Base-by-base conservation (phyloP, 2,797 vertebrate species). In the Syndactyla subalaris region DNA sequence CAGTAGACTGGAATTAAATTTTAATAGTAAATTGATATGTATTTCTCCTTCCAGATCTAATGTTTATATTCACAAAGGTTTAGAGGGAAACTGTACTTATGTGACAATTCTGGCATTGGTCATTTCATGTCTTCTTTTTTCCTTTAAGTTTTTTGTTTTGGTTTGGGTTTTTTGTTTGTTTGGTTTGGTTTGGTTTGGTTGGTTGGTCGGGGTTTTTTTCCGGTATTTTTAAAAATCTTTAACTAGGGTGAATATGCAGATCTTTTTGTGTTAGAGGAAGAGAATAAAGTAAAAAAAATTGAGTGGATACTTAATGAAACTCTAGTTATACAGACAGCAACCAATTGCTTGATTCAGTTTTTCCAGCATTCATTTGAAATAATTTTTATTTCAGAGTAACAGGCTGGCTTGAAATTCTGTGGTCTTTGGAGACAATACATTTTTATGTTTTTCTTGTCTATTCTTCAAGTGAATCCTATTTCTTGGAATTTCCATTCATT, bases 401-500 rank as follows among this genome's bases (percentile, higher is more conserved):
- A 88, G 38, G 24, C 85, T 95, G 75, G n/a, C n/a, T 93, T 62
- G 61, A 91, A 83, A 83, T 49, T 83, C 54, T 88, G 48, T 86
- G 72, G 78, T 72, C 41, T 80, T 85, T 73, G 54, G 30, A 96
- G 58, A 84, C 41, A 92, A 83, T 73, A 39, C 67, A 39, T 67
- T 89, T 74, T 19, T n/a, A 26, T 49, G 29, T 36, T 89, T 95
- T 82, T 68, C 52, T 83, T 88, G 68, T 74, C 48, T 81, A 1
- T 88, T 12, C 22, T 92, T 88, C 82, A 92, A 88, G 11, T 38
- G 58, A 89, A 66, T 45, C 24, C 21, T 88, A 21, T 75, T 95
- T 96, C 81, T 77, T 70, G 43, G 84, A 90, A 82, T 84, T 92
- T 88, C 87, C 65, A 62, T 91, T 87, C 39, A 80, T 80, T 89